Conservation (phyloP, 2,797 vertebrate genomes). For the Pygocentrus nattereri region DNA sequence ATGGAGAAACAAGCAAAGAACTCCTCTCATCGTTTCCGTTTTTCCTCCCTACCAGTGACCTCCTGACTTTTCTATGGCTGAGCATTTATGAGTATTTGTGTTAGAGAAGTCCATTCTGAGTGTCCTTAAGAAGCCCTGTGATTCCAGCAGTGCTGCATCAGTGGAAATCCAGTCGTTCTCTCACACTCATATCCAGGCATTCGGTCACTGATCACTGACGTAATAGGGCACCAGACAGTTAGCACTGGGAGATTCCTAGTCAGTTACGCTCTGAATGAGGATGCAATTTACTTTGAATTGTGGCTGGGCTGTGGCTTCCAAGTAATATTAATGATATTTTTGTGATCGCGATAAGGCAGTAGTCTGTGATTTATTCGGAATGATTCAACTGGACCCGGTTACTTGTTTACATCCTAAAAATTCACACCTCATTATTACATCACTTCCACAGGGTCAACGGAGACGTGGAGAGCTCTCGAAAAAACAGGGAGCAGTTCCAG, state of each 20-base stretch:
- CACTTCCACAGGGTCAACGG: constrained; percentile 40
- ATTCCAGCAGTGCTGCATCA: constrained; percentile 20
- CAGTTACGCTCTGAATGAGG: constrained; percentile 39
- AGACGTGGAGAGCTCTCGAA: constrained; percentile 28
- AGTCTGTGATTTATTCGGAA: constrained; percentile 55
- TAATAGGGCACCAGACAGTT: constrained; percentile 46
- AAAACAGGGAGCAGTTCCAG: constrained; percentile 32
- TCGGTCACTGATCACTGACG: constrained; percentile 47
- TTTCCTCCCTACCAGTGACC: constrained; percentile 38
- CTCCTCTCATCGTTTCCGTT: constrained; percentile 32
- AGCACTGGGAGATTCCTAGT: constrained; percentile 51
- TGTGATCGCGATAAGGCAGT: constrained; percentile 53
- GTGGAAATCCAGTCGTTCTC: constrained; percentile 30
- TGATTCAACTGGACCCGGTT: constrained; percentile 45
- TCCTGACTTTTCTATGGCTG: constrained; percentile 29
- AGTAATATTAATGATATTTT: constrained; percentile 47
- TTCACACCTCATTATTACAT: constrained; percentile 55
- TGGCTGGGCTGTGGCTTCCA: constrained; percentile 34
- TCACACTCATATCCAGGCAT: constrained; percentile 41
- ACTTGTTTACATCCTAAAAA: constrained; percentile 58
- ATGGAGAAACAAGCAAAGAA: constrained; percentile 15
- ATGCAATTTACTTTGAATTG: constrained; percentile 44
- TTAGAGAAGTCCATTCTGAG: neutral
- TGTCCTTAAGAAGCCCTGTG: constrained; percentile 22
- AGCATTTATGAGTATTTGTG: constrained; percentile 31